Evolutionary conservation across 2,888 invertebrate species (phyloP), one percentile per base, ranked within the genome.

Genomic region (Philereme vetulata): DNA sequence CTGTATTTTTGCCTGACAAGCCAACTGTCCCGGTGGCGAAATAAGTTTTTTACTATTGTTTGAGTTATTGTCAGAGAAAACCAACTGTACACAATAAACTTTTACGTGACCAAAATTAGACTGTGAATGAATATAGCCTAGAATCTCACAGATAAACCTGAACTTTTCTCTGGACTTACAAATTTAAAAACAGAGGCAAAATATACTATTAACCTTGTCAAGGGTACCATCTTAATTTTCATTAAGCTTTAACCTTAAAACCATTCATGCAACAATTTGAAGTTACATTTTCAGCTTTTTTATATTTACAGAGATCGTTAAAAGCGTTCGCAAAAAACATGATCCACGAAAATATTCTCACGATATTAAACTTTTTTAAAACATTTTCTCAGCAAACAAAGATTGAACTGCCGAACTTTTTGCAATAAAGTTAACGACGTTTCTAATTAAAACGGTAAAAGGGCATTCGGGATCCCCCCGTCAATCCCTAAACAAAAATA

Each of bases 401-500:
- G 66, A 70, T 68, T 66, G 67, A 70, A 72, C 69, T 72, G 70
- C 61, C 53, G 58, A 77, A 76, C 71, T 77, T 75, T 67, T 67
- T 63, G 70, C 71, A 66, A 74, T 72, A 71, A 74, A 77, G 71
- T 67, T 69, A 72, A 74, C 72, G 73, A 74, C 72, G 68, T 68
- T 68, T 75, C 74, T 80, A 80, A 80, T 80, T 80, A 80, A 78
- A 74, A 66, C 66, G 67, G 62, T 67, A 64, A 72, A 66, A 73
- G 67, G 69, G 70, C 75, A 75, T 74, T 73, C 69, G 76, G 74
- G 74, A 72, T 69, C 67, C 68, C 72, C 66, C 69, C 73, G 72
- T 77, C 71, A 75, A 77, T 75, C 72, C 74, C 70, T 68, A 74
- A 73, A 75, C 77, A 74, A 77, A 79, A 79, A 78, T 72, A 71